These are phyloP conservation scores for Spatula clypeata DNA, from an alignment of 2,797 vertebrate genomes.

Conservation along the genomic window DNA sequence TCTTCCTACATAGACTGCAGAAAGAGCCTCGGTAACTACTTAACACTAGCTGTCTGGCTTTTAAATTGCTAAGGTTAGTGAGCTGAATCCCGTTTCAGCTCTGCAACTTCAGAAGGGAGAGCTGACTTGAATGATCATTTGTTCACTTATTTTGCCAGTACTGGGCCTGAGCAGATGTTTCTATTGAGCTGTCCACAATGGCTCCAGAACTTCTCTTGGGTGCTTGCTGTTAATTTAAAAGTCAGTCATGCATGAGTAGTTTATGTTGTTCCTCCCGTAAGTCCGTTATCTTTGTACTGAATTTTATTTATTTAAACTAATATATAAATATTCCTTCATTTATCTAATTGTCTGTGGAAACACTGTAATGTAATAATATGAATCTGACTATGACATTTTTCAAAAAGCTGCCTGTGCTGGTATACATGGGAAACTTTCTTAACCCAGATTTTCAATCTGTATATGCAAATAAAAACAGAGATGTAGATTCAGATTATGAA, in stretches of 20 bases:
- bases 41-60: neutral
- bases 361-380: neutral
- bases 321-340: neutral
- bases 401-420: neutral
- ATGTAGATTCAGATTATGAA: neutral
- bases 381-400: neutral
- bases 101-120: neutral
- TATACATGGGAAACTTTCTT: neutral
- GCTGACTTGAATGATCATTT: neutral
- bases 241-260: neutral
- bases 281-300: neutral
- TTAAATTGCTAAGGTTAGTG: conserved; percentile 19
- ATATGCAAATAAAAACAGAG: neutral
- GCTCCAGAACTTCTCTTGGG: neutral
- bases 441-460: neutral
- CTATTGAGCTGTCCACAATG: neutral
- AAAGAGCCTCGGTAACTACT: conserved; percentile 6
- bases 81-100: conserved; percentile 27
- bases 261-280: conserved; percentile 10
- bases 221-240: conserved; percentile 15
- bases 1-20: neutral
- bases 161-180: conserved; percentile 33
- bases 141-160: neutral
- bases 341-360: neutral
- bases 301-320: neutral